phyloP scores from a whole-genome alignment of 2,113 vertebrate genomes.

The Cochlearius cochlearius region DNA sequence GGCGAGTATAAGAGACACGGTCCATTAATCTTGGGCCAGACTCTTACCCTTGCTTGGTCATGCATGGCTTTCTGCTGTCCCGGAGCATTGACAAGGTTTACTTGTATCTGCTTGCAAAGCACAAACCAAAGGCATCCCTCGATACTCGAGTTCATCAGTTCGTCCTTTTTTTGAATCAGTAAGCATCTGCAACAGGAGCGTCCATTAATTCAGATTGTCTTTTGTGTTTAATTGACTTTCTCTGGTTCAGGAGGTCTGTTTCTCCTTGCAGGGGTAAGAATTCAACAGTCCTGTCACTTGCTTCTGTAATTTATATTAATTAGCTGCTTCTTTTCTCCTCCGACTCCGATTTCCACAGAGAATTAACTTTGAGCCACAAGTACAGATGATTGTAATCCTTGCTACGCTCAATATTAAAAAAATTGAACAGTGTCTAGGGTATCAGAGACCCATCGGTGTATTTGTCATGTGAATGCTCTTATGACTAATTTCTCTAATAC shows the following conservation, averaged over 20 bases:
- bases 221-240: not conserved
- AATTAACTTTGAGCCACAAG: not conserved
- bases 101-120: not conserved
- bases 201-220: not conserved
- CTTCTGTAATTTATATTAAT: conserved; percentile 22
- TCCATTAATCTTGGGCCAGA: not conserved
- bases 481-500: not conserved
- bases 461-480: not conserved
- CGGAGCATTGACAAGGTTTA: not conserved
- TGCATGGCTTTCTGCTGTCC: not conserved
- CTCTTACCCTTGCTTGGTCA: not conserved
- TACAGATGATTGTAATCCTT: not conserved
- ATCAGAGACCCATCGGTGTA: not conserved
- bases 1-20: fast-evolving
- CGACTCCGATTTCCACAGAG: not conserved
- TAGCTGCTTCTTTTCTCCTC: not conserved
- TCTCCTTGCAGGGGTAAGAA: not conserved
- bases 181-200: not conserved
- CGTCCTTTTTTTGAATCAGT: not conserved
- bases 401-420: not conserved
- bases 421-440: not conserved
- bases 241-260: not conserved
- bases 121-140: not conserved
- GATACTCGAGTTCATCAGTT: not conserved
- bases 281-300: not conserved